phyloP scores from a whole-genome alignment of 2,797 vertebrate species.

The Sebastes nivosus region DNA sequence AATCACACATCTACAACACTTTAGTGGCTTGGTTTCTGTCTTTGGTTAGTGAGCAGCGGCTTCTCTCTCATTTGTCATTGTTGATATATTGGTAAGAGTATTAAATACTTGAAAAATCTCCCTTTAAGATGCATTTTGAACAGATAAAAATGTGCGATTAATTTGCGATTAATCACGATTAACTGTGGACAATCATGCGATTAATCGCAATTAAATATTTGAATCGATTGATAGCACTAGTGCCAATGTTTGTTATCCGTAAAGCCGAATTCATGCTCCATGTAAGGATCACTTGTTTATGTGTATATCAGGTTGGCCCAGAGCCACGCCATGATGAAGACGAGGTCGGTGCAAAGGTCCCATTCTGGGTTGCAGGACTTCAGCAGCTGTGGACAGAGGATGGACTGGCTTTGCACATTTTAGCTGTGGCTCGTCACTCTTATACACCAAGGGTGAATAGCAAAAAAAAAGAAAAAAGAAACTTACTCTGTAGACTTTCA shows the following conservation, averaged over 20 bases:
- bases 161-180: neutral
- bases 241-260: neutral
- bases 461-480: neutral
- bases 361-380: conserved; percentile 71
- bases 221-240: neutral
- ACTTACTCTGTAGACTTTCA: neutral
- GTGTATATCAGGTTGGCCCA: conserved; percentile 46
- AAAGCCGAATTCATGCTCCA: neutral
- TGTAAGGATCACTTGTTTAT: neutral
- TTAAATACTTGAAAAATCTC: neutral
- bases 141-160: neutral
- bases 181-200: neutral
- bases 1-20: conserved; percentile 71
- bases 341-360: conserved; percentile 1
- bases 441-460: conserved; percentile 54
- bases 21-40: conserved; percentile 80
- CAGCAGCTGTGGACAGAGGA: conserved; percentile 80
- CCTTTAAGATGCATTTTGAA: neutral
- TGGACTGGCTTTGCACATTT: conserved; percentile 74
- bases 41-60: conserved; percentile 72
- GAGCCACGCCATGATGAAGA: neutral
- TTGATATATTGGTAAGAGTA: neutral
- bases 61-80: neutral
- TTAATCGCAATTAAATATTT: neutral
- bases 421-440: conserved; percentile 29